A percentile compares a stretch with the other conserved stretches of the same genome.
Evolutionary conservation across 30 jellyfish, hydroid and myxozoan genomes (phyloP).

Genomic region (Turritopsis dohrnii): DNA sequence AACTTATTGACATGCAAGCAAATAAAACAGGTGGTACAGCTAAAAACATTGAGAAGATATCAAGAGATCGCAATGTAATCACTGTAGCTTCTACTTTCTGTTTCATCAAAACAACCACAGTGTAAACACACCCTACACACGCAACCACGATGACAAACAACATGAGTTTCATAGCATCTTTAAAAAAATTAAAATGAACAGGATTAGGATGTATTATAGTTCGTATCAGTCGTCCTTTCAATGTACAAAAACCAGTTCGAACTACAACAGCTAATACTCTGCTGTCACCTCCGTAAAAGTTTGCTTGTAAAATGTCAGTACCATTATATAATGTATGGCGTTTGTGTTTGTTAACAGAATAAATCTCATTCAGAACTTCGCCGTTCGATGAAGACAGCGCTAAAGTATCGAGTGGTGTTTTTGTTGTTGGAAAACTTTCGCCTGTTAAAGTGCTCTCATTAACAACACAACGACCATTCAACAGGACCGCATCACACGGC

Average conservation of each 20-base stretch:
- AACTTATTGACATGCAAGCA: slow-evolving; percentile 33
- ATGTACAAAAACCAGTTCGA: slow-evolving; percentile 52
- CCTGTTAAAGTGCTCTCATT: slow-evolving; percentile 39
- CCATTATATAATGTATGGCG: slow-evolving; percentile 50
- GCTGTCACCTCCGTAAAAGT: slow-evolving; percentile 10
- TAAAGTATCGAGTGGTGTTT: slow-evolving; percentile 12
- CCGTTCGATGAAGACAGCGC: background rate
- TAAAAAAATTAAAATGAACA: slow-evolving; percentile 20
- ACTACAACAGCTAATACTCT: slow-evolving; percentile 19
- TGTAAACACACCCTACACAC: slow-evolving; percentile 26
- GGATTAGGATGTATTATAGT: slow-evolving; percentile 37
- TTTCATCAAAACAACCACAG: slow-evolving; percentile 16
- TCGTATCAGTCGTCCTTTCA: slow-evolving; percentile 47
- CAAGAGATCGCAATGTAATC: slow-evolving; percentile 7
- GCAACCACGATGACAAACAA: slow-evolving; percentile 30
- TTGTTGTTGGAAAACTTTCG: slow-evolving; percentile 29
- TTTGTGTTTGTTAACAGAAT: slow-evolving; percentile 17
- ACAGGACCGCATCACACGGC: slow-evolving; percentile 37
- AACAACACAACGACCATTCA: slow-evolving; percentile 28
- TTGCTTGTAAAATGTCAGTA: slow-evolving; percentile 39
- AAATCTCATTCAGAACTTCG: background rate
- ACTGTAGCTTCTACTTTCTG: background rate
- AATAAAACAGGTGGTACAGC: slow-evolving; percentile 54
- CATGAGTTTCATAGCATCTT: slow-evolving; percentile 42
- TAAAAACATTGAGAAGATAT: slow-evolving; percentile 22